phyloP scores from a whole-genome alignment of 2,888 invertebrate species.

The Agrotis puta region DNA sequence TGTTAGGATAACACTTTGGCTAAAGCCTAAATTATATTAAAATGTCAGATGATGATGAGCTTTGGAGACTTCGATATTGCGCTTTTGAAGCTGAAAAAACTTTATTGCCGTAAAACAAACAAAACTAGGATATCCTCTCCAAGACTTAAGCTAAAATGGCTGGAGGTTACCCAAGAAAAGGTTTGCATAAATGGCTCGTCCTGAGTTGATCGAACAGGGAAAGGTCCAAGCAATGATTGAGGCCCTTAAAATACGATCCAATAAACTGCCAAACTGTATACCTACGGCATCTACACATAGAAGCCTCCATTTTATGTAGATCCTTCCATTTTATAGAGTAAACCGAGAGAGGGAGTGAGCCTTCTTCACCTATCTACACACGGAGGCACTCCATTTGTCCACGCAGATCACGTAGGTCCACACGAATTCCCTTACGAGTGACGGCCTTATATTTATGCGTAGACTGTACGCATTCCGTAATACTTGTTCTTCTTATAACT shows the following conservation, averaged over 20 bases:
- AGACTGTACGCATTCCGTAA: slow-evolving; percentile 63
- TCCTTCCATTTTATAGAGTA: not conserved
- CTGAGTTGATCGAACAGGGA: not conserved
- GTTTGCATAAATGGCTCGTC: not conserved
- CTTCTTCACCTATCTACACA: slow-evolving; percentile 32
- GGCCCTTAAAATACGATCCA: not conserved
- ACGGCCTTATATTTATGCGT: slow-evolving; percentile 64
- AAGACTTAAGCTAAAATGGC: not conserved
- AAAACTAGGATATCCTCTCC: not conserved
- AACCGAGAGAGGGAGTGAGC: slow-evolving; percentile 12
- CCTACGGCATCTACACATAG: not conserved
- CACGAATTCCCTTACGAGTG: slow-evolving; percentile 65
- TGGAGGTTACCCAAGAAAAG: not conserved
- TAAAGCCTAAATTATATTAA: not conserved
- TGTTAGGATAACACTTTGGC: not conserved
- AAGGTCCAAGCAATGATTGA: slow-evolving; percentile 9
- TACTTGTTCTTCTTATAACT: slow-evolving; percentile 51
- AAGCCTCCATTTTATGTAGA: slow-evolving; percentile 8
- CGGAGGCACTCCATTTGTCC: slow-evolving; percentile 38
- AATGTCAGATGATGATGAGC: not conserved
- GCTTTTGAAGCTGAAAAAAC: not conserved
- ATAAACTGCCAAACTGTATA: not conserved
- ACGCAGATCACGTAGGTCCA: slow-evolving; percentile 62
- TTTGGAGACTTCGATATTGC: not conserved
- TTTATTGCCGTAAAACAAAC: not conserved